phyloP scores from a whole-genome alignment of 2,797 vertebrate species.

The Potorous gilbertii region DNA sequence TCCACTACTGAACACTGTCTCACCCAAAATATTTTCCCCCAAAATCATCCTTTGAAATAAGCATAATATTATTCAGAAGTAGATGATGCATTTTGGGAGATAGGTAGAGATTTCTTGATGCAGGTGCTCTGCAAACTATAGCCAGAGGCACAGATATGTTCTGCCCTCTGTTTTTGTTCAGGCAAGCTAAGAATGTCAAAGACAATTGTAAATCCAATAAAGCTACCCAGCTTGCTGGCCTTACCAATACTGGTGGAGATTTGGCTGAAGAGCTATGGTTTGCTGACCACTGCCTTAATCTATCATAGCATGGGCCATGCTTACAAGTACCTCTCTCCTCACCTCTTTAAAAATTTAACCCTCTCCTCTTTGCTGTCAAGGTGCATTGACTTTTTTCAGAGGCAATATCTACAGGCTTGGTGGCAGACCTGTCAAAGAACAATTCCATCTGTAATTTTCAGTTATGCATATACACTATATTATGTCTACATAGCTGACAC shows the following conservation, averaged over 20 bases:
- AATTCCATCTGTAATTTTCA: neutral
- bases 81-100: neutral
- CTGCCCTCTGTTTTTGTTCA: neutral
- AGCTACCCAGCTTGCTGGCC: neutral
- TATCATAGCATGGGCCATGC: neutral
- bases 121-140: neutral
- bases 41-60: neutral
- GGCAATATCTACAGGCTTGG: neutral
- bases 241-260: neutral
- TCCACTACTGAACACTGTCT: neutral
- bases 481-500: neutral
- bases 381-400: neutral
- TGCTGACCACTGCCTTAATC: neutral
- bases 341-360: neutral
- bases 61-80: neutral
- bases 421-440: neutral
- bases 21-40: neutral
- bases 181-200: neutral
- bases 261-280: neutral
- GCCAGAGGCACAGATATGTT: neutral
- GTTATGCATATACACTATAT: neutral
- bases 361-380: neutral
- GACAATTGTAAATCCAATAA: neutral
- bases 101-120: neutral
- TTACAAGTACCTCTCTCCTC: neutral